A percentile compares a stretch with the other conserved stretches of the same genome.
Conservation (phyloP, 1,140 invertebrate species). For the Pristionchus pacificus region DNA sequence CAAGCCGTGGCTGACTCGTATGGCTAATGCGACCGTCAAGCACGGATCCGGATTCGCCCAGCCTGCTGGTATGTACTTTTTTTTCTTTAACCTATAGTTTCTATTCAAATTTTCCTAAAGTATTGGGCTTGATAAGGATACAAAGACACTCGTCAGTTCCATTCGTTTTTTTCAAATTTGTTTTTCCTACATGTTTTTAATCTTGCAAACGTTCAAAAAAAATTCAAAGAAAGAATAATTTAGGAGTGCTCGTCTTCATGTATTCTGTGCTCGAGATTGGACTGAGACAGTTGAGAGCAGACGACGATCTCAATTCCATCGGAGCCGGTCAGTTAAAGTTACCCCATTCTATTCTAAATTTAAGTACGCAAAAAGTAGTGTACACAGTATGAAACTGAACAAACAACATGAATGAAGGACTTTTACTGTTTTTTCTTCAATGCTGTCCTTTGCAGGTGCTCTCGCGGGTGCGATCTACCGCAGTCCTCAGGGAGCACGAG, state of each 20-base stretch:
- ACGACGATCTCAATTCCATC: conserved; percentile 37
- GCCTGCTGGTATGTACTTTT: conserved; percentile 16
- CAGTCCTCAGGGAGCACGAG: conserved; percentile 34
- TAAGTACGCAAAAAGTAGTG: not conserved
- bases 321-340: no score
- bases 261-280: conserved; percentile 34
- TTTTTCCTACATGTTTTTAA: not conserved
- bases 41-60: conserved; percentile 40
- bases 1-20: conserved; percentile 40
- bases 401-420: no score
- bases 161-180: not conserved
- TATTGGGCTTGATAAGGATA: conserved; percentile 23
- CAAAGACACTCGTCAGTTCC: conserved; percentile 26
- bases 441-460: conserved; percentile 12
- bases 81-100: not conserved
- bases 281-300: conserved; percentile 26
- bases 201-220: not conserved
- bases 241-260: conserved; percentile 29
- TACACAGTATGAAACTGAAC: no score
- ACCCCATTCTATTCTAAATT: not conserved
- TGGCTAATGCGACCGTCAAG: conserved; percentile 40
- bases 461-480: conserved; percentile 36
- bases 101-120: not conserved
- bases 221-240: not conserved
- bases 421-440: no score